Conservation (phyloP, 2,888 invertebrate species). For the Mechanitis mazaeus region DNA sequence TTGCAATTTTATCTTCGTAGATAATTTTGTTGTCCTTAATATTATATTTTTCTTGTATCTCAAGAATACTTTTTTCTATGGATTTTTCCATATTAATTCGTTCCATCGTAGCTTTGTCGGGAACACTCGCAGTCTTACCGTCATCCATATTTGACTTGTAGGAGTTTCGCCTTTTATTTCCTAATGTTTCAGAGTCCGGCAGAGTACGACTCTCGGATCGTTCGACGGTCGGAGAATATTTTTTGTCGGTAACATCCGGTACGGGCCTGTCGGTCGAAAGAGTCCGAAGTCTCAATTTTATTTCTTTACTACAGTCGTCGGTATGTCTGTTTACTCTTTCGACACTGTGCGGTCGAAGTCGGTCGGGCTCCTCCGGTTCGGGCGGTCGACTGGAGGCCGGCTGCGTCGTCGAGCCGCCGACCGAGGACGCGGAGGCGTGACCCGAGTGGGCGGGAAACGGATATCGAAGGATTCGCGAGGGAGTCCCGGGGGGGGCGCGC, state of each 20-base stretch:
- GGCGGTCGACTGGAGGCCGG: slow-evolving; percentile 42
- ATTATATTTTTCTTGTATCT: slow-evolving; percentile 22
- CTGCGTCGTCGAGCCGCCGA: slow-evolving; percentile 37
- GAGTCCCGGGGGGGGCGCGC: slow-evolving; percentile 60
- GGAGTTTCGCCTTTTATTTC: slow-evolving; percentile 32
- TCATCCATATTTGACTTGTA: slow-evolving; percentile 29
- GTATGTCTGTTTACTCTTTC: slow-evolving; percentile 42
- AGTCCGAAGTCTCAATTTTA: slow-evolving; percentile 75
- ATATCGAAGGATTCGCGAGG: slow-evolving; percentile 36
- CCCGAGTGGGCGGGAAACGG: slow-evolving; percentile 81
- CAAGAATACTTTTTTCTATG: slow-evolving; percentile 21
- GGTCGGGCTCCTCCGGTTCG: slow-evolving; percentile 35
- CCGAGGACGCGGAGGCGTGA: slow-evolving; percentile 21
- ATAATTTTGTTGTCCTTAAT: slow-evolving; percentile 18
- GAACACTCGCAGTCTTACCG: slow-evolving; percentile 30
- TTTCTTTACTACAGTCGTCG: slow-evolving; percentile 45
- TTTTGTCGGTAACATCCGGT: slow-evolving; percentile 36
- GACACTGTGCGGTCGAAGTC: slow-evolving; percentile 33
- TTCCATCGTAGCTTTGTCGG: slow-evolving; percentile 30
- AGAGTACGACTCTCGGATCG: slow-evolving; percentile 30
- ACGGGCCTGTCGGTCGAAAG: slow-evolving; percentile 47
- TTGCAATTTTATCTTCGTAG: slow-evolving; percentile 19
- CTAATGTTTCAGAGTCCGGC: slow-evolving; percentile 44
- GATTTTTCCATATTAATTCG: slow-evolving; percentile 21
- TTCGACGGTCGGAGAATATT: slow-evolving; percentile 38